Evolutionary conservation across 2,113 vertebrate species (phyloP), one percentile per base, ranked within the genome.

Genomic region (Scortum barcoo): DNA sequence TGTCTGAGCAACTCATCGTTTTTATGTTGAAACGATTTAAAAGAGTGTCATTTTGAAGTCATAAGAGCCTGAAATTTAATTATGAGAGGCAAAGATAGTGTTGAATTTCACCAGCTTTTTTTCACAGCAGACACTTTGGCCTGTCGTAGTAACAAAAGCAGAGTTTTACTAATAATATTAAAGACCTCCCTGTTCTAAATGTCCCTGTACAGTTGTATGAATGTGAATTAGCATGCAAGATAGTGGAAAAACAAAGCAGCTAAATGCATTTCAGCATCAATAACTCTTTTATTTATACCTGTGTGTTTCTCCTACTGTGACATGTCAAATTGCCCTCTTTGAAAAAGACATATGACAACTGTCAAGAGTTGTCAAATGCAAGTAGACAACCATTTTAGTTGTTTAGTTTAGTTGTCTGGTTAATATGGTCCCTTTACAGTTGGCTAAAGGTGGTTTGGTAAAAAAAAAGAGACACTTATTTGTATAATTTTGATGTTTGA

Each of bases 21-120:
- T 48, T 75, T 40, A 66, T 20, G 16, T 50, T 53, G 33, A 71
- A 63, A 48, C 11, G 42, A 70, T 26, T 50, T 65, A 19, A 61
- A 38, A 50, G 4, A 28, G 9, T 56, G 7, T n/a, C 24, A 40
- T 12, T n/a, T 70, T 40, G 1, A 60, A 60, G 57, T 33, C 9
- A 0, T 33, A 20, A 33, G 16, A 11, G 24, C n/a, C n/a, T n/a
- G n/a, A n/a, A n/a, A n/a, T n/a, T n/a, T n/a, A n/a, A n/a, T n/a
- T n/a, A n/a, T n/a, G n/a, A n/a, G n/a, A n/a, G n/a, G n/a, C n/a
- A n/a, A n/a, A n/a, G n/a, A n/a, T n/a, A n/a, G 10, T 7, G 66
- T 68, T 69, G 0, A n/a, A 2, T n/a, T 53, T 51, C 53, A 12
- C 30, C 28, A 16, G 1, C 46, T n/a, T 12, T 33, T 51, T 67